Conservation (phyloP, 1,140 invertebrate species). For the Ceratitis capitata region DNA sequence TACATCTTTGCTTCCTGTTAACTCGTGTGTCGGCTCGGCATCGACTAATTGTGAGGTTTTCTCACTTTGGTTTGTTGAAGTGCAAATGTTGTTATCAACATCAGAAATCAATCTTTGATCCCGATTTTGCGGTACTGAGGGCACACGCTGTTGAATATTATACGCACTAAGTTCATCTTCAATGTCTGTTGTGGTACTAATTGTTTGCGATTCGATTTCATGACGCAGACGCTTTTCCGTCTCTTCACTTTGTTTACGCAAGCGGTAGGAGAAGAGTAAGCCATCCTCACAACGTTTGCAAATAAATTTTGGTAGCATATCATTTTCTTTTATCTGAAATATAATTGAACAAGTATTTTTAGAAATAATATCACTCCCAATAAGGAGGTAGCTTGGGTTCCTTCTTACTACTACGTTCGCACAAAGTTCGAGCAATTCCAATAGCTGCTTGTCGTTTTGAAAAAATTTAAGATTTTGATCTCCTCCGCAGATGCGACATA, state of each 20-base stretch:
- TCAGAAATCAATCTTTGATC: not conserved
- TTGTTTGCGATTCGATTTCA: not conserved
- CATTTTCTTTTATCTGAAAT: constrained; percentile 34
- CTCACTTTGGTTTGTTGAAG: not conserved
- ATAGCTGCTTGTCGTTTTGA: not conserved
- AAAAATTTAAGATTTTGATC: constrained; percentile 8
- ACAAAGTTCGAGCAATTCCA: constrained; percentile 23
- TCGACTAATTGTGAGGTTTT: too few species aligned
- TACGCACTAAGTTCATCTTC: not conserved
- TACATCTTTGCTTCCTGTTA: not conserved
- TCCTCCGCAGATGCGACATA: constrained; percentile 42
- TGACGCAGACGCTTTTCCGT: constrained; percentile 30
- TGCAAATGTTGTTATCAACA: not conserved
- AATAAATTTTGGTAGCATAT: constrained; percentile 40
- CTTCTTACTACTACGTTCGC: constrained; percentile 24
- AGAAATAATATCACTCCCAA: too few species aligned
- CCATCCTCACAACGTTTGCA: constrained; percentile 34
- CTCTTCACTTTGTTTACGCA: constrained; percentile 41
- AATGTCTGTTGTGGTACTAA: not conserved
- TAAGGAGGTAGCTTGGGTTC: too few species aligned
- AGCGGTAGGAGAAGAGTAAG: constrained; percentile 31
- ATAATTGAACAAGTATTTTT: not conserved
- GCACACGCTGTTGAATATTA: not conserved
- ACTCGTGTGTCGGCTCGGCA: not conserved
- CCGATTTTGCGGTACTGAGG: not conserved